Base-by-base conservation (phyloP, 2,888 invertebrate genomes). In the Meandrusa payeni region DNA sequence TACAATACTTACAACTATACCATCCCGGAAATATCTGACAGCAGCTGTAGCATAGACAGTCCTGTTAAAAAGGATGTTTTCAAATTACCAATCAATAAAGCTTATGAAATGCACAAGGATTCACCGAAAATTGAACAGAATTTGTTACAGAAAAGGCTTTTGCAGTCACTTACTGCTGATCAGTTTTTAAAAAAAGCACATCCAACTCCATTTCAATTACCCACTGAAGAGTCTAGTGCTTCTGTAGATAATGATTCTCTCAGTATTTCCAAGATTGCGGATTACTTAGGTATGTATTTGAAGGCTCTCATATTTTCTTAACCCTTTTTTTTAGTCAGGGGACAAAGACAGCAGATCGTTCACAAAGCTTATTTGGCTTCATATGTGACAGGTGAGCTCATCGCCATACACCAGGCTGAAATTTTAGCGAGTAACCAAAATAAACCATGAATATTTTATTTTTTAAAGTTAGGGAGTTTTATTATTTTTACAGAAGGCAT, bases 241-340 rank as follows among this genome's bases (percentile, higher is more conserved):
- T 71, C 77, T 0, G 63, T 59, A 1, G 43, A 43, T 13, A 43
- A 43, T 29, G 43, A 74, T 55, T 86, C 86, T 1, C 52, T 86
- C 11, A 85, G 82, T 47, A 66, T 85, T 47, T 85, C 86, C 0
- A 80, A 73, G 52, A 86, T 87, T 55, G 79, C 78, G 20, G 82
- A 81, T 52, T 79, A 72, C 58, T 61, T 87, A 27, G 79, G 86
- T 85, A 59, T 65, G 71, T 51, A 27, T 5, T 19, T 10, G 2
- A 2, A 22, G 13, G 22, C n/a, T n/a, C n/a, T n/a, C n/a, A n/a
- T n/a, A n/a, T n/a, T n/a, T n/a, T n/a, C n/a, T n/a, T n/a, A n/a
- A n/a, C n/a, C n/a, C n/a, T n/a, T n/a, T n/a, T n/a, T n/a, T n/a
- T n/a, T n/a, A n/a, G n/a, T n/a, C n/a, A n/a, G n/a, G n/a, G n/a